phyloP scores from a whole-genome alignment of 2,113 vertebrate species.

The Trogon melanurus region DNA sequence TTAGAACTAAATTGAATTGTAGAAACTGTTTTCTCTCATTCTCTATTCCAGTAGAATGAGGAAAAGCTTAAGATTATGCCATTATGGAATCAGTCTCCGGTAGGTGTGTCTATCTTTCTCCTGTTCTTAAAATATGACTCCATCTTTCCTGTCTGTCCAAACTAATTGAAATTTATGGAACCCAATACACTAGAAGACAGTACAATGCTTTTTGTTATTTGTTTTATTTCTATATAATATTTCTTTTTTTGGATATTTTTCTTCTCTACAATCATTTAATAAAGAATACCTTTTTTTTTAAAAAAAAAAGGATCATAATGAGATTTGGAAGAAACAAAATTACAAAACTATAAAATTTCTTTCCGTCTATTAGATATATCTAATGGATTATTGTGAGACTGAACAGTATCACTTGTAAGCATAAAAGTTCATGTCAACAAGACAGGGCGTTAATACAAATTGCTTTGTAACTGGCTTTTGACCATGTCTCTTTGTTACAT shows the following conservation, averaged over 20 bases:
- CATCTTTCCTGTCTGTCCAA: not conserved
- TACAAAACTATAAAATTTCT: not conserved
- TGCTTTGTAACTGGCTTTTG: not conserved
- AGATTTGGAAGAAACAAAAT: not conserved
- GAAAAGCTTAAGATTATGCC: not conserved
- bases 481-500: not conserved
- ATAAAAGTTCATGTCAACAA: not conserved
- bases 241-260: not conserved
- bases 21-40: not conserved
- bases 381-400: not conserved
- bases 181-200: not conserved
- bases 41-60: not conserved
- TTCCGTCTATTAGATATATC: not conserved
- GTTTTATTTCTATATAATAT: not conserved
- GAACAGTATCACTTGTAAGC: not conserved
- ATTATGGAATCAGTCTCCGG: not conserved
- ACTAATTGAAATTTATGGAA: not conserved
- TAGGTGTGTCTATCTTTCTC: not conserved
- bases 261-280: not conserved
- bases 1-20: not conserved
- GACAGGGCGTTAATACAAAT: not conserved
- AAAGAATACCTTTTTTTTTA: not conserved
- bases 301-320: not conserved
- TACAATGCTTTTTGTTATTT: not conserved
- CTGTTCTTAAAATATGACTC: not conserved